Percentiles rank a stretch among this genome's conserved stretches.
phyloP scores from a whole-genome alignment of 2,797 vertebrate species.

The Acridotheres tristis region DNA sequence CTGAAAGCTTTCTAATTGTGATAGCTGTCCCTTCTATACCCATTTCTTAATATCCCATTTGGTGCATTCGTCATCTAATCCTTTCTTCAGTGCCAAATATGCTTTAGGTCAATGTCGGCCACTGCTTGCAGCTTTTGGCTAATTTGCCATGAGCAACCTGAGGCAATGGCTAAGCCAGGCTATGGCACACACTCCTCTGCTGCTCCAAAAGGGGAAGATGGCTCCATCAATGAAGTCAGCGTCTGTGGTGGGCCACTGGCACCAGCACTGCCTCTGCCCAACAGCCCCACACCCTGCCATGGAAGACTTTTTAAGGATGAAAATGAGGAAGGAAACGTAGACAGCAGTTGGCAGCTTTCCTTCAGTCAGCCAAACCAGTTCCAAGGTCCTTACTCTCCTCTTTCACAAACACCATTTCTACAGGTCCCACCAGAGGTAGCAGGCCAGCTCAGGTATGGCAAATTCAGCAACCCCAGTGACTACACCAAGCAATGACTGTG shows the following conservation, averaged over 20 bases:
- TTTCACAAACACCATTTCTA: neutral
- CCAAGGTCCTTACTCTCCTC: neutral
- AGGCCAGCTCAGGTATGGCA: neutral
- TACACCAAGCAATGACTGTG: neutral
- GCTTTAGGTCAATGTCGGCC: neutral
- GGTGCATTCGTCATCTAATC: neutral
- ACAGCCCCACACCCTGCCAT: neutral
- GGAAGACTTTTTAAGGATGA: neutral
- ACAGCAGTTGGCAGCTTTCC: neutral
- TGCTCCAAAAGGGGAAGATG: neutral
- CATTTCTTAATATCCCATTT: neutral
- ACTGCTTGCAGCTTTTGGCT: neutral
- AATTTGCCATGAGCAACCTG: neutral
- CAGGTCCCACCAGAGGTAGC: neutral
- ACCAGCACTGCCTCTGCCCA: neutral
- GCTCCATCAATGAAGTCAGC: neutral
- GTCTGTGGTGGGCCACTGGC: neutral
- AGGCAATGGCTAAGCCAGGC: neutral
- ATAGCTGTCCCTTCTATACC: neutral
- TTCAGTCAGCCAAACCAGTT: neutral
- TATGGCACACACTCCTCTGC: neutral
- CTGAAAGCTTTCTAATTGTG: neutral
- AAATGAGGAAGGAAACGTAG: neutral
- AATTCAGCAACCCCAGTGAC: neutral
- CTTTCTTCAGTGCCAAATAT: neutral